phyloP scores from a whole-genome alignment of 2,797 vertebrate species.

The Anabas testudineus region DNA sequence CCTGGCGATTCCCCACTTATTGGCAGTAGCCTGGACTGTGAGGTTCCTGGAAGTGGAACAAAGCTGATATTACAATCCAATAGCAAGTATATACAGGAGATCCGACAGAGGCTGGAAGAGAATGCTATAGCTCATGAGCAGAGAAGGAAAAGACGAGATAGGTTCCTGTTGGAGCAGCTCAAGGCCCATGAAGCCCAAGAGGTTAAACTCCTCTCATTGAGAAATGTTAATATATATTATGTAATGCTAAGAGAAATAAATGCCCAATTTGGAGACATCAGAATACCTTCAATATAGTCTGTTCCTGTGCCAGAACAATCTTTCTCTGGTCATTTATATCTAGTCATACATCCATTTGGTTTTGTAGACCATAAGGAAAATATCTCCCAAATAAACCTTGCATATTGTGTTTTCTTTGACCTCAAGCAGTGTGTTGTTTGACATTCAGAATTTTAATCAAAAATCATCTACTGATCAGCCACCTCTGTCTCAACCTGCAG shows the following conservation, averaged over 20 bases:
- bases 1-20: background rate
- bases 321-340: background rate
- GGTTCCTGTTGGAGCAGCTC: constrained; percentile 88
- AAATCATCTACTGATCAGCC: constrained; percentile 7
- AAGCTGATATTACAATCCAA: constrained; percentile 84
- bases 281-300: background rate
- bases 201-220: constrained; percentile 76
- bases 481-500: constrained; percentile 71
- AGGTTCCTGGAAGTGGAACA: constrained; percentile 35
- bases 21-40: constrained; percentile 12
- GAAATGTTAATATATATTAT: constrained; percentile 12
- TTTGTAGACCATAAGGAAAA: constrained; percentile 7
- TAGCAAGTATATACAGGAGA: constrained; percentile 88
- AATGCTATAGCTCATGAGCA: constrained; percentile 84
- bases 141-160: constrained; percentile 86
- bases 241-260: background rate
- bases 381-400: background rate
- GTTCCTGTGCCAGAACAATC: background rate
- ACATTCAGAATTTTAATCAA: background rate
- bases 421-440: constrained; percentile 1
- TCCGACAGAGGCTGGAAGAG: constrained; percentile 88
- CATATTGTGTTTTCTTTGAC: background rate
- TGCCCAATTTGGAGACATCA: background rate
- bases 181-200: constrained; percentile 88
- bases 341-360: background rate